These are phyloP conservation scores for Orcinus orca DNA, from an alignment of 2,113 vertebrate species.

Conservation along the genomic window DNA sequence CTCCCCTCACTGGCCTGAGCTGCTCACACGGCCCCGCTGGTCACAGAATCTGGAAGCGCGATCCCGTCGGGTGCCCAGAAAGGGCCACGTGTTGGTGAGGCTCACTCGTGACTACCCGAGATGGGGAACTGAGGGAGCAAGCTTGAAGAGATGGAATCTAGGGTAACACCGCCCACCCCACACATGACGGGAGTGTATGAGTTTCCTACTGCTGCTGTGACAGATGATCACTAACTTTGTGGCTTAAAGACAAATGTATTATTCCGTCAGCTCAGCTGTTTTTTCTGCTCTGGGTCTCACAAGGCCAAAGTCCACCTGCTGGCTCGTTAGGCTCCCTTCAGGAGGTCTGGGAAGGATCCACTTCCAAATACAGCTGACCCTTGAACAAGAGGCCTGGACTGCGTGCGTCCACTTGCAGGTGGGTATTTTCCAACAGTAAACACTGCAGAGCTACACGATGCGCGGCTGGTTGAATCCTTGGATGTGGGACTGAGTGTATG, in stretches of 20 bases:
- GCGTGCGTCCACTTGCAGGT: neutral
- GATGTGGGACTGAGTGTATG: neutral
- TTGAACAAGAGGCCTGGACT: neutral
- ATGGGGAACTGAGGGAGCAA: neutral
- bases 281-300: neutral
- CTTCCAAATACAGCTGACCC: neutral
- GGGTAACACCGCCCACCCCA: too few species aligned
- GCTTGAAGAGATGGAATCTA: neutral
- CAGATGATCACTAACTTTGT: neutral
- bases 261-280: neutral
- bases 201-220: neutral
- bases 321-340: neutral
- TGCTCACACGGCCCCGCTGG: too few species aligned
- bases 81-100: neutral
- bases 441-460: neutral
- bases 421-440: neutral
- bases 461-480: neutral
- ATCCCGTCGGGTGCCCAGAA: neutral
- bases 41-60: neutral
- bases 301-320: neutral
- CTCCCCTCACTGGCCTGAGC: neutral
- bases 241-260: neutral
- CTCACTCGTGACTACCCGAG: neutral
- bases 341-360: neutral
- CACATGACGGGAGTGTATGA: rapidly evolving